Evolutionary conservation across 1,140 invertebrate genomes (phyloP).

Genomic region (Ruditapes philippinarum): DNA sequence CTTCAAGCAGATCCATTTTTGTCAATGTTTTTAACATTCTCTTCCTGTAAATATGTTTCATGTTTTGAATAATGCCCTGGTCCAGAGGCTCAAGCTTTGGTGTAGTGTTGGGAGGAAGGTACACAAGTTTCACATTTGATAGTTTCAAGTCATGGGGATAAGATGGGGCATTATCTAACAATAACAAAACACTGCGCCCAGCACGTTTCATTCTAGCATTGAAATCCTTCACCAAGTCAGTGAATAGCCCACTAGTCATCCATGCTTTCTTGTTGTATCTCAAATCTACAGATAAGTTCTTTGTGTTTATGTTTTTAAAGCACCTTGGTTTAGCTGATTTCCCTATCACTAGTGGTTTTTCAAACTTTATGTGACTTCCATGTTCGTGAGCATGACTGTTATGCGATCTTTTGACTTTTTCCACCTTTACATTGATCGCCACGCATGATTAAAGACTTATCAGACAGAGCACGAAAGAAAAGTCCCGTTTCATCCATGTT

Average conservation of each 20-base stretch:
- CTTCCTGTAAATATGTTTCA: conserved; percentile 7
- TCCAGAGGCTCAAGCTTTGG: conserved; percentile 14
- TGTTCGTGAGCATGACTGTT: too few species aligned
- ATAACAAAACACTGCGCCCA: conserved; percentile 5
- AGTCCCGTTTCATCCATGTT: too few species aligned
- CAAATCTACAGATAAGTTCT: too few species aligned
- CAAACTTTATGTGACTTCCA: too few species aligned
- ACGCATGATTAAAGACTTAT: too few species aligned
- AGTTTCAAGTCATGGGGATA: conserved; percentile 7
- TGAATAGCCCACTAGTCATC: conserved; percentile 63
- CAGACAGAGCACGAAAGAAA: too few species aligned
- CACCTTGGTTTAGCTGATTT: too few species aligned
- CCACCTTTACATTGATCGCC: too few species aligned
- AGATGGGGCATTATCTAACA: conserved; percentile 24
- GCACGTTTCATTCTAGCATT: conserved; percentile 63
- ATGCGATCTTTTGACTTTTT: too few species aligned
- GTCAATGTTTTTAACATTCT: background rate
- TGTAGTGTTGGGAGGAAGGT: conserved; percentile 20
- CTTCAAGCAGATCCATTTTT: background rate
- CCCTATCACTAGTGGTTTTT: too few species aligned
- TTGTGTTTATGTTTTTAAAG: too few species aligned
- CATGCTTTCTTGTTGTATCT: too few species aligned
- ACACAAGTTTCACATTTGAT: conserved; percentile 8
- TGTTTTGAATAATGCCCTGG: conserved; percentile 31
- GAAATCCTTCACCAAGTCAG: conserved; percentile 57